Evolutionary conservation across 2,797 vertebrate genomes (phyloP).

Genomic region (Yasuhikotakia modesta): DNA sequence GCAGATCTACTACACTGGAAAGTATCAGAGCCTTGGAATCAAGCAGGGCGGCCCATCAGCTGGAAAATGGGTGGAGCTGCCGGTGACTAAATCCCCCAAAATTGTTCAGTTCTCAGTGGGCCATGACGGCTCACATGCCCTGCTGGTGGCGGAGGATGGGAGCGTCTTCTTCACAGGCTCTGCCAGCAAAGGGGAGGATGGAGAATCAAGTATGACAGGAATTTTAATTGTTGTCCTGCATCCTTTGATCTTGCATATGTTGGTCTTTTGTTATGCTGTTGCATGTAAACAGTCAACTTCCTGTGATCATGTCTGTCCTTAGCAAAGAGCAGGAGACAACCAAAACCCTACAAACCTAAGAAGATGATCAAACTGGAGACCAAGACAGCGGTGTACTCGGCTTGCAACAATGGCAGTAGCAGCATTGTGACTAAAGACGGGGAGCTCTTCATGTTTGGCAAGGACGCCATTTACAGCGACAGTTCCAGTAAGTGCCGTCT

Average conservation of each 20-base stretch:
- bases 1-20: slow-evolving; percentile 98
- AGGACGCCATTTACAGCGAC: slow-evolving; percentile 99
- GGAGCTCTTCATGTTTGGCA: slow-evolving; percentile 99
- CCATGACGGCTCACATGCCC: slow-evolving; percentile 96
- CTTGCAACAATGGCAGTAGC: slow-evolving; percentile 99
- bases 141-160: slow-evolving; percentile 95
- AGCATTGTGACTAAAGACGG: slow-evolving; percentile 97
- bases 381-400: slow-evolving; percentile 90
- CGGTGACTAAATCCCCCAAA: slow-evolving; percentile 97
- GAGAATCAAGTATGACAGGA: slow-evolving; percentile 88
- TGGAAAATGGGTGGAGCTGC: slow-evolving; percentile 97
- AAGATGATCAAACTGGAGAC: slow-evolving; percentile 99
- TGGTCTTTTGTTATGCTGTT: background rate
- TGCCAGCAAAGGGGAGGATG: slow-evolving; percentile 98
- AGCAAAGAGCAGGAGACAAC: slow-evolving; percentile 97
- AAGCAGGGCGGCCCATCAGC: slow-evolving; percentile 97
- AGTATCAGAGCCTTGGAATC: slow-evolving; percentile 98
- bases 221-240: no score
- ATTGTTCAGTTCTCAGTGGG: slow-evolving; percentile 96
- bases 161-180: slow-evolving; percentile 98
- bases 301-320: slow-evolving; percentile 13
- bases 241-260: no score
- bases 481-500: slow-evolving; percentile 88
- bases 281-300: background rate
- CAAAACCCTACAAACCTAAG: slow-evolving; percentile 99